phyloP scores from a whole-genome alignment of 2,888 invertebrate species.

The Cantharis nigra region DNA sequence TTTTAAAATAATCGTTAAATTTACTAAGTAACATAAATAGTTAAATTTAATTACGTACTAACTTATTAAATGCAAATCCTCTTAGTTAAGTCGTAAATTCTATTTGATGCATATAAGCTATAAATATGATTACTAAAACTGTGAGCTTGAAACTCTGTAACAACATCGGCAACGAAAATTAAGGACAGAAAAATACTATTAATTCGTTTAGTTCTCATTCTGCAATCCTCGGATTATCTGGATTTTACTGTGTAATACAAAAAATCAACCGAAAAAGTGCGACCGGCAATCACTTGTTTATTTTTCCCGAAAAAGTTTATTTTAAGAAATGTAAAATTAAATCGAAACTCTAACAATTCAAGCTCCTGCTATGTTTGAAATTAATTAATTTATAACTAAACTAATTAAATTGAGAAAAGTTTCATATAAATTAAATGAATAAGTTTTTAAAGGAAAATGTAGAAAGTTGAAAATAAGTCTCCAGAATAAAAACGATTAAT shows the following conservation, averaged over 20 bases:
- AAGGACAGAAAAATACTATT: constrained; percentile 34
- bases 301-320: constrained; percentile 7
- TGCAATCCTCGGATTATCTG: constrained; percentile 5
- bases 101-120: constrained; percentile 40
- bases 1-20: neutral
- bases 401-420: constrained; percentile 49
- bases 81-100: constrained; percentile 41
- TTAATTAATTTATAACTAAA: constrained; percentile 44
- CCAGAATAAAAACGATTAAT: constrained; percentile 51
- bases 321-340: constrained; percentile 4
- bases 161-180: constrained; percentile 33
- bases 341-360: constrained; percentile 28
- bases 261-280: neutral
- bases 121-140: constrained; percentile 41
- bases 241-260: constrained; percentile 4
- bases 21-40: constrained; percentile 20
- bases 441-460: constrained; percentile 43
- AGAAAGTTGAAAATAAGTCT: constrained; percentile 44
- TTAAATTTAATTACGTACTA: constrained; percentile 33
- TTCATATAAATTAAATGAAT: constrained; percentile 50
- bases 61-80: constrained; percentile 39
- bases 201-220: constrained; percentile 23
- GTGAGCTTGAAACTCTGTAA: constrained; percentile 35
- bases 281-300: neutral
- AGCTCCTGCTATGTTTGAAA: constrained; percentile 16